Percentiles rank a stretch among this genome's conserved stretches.
These are phyloP conservation scores for Heliconius aoede DNA, from an alignment of 2,888 invertebrate genomes.

Conservation along the genomic window DNA sequence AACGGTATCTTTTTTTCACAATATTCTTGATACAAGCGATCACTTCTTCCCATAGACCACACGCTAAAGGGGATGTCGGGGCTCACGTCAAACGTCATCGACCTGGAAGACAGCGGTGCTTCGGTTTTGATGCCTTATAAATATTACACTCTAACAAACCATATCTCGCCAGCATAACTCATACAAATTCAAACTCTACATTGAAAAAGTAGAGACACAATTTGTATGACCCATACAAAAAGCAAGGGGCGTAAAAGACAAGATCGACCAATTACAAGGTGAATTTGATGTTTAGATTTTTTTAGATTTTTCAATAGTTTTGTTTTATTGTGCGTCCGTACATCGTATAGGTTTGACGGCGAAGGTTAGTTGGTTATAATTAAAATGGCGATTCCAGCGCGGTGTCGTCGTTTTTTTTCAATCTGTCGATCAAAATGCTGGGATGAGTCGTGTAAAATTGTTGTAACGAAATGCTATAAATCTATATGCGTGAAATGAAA, in stretches of 20 bases:
- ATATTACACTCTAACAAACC: slow-evolving; percentile 70
- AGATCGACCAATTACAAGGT: slow-evolving; percentile 78
- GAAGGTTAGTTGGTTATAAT: slow-evolving; percentile 73
- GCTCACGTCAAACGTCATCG: slow-evolving; percentile 83
- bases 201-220: slow-evolving; percentile 14
- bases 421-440: slow-evolving; percentile 75
- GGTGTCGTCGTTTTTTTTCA: slow-evolving; percentile 61
- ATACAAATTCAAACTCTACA: slow-evolving; percentile 50
- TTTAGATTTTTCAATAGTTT: slow-evolving; percentile 80
- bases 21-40: background rate
- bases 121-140: slow-evolving; percentile 81
- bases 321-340: slow-evolving; percentile 55
- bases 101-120: slow-evolving; percentile 79
- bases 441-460: slow-evolving; percentile 54
- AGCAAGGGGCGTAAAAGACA: slow-evolving; percentile 60
- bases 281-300: slow-evolving; percentile 78
- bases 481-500: slow-evolving; percentile 39
- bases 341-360: slow-evolving; percentile 65
- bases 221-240: slow-evolving; percentile 36
- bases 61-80: slow-evolving; percentile 73
- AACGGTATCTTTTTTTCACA: background rate
- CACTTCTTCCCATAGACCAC: slow-evolving; percentile 50
- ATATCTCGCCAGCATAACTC: slow-evolving; percentile 51
- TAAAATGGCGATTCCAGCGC: slow-evolving; percentile 77
- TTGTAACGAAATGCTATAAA: slow-evolving; percentile 43